Evolutionary conservation across 2,113 vertebrate genomes (phyloP).

Genomic region (Phrynosoma platyrhinos): DNA sequence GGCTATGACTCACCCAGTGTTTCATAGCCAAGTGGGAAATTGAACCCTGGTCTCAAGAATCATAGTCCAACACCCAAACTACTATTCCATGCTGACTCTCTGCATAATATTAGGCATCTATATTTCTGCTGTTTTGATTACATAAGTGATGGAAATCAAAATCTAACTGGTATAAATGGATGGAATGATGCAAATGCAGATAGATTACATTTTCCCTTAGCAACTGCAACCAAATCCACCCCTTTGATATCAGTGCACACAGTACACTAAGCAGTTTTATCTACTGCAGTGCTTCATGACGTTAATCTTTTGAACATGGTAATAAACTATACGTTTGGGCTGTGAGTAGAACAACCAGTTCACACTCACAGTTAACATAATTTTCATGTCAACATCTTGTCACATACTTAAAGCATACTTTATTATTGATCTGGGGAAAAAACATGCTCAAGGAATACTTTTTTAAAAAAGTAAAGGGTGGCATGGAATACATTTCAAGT

Average conservation of each 20-base stretch:
- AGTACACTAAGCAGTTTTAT: background rate
- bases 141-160: background rate
- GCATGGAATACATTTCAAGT: background rate
- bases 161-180: background rate
- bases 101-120: background rate
- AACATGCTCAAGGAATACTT: background rate
- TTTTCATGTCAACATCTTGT: background rate
- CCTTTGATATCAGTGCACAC: background rate
- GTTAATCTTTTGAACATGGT: background rate
- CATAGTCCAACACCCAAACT: too few relatives aligned
- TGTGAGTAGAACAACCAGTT: background rate
- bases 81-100: background rate
- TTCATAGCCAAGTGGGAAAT: too few relatives aligned
- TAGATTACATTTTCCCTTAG: background rate
- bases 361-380: background rate
- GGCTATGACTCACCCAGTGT: too few relatives aligned
- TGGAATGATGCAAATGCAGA: background rate
- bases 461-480: background rate
- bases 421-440: background rate
- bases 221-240: background rate
- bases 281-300: background rate
- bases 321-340: background rate
- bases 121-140: background rate
- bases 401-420: background rate
- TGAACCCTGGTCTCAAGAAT: too few relatives aligned